Evolutionary conservation across 2,113 vertebrate genomes (phyloP).

Genomic region (Psittacula cyanocephala): DNA sequence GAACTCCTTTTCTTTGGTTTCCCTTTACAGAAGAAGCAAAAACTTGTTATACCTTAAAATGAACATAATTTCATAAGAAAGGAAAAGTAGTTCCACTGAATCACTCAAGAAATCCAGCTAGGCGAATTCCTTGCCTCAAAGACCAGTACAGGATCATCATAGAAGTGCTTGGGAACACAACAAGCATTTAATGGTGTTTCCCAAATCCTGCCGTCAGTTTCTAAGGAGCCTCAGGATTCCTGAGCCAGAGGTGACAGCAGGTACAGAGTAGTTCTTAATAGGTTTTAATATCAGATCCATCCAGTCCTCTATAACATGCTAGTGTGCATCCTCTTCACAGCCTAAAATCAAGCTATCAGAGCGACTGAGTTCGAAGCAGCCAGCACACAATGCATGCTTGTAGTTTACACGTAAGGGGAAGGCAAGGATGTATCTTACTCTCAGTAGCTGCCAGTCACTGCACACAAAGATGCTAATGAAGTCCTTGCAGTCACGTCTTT

Average conservation of each 20-base stretch:
- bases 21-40: not conserved
- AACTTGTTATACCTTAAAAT: not conserved
- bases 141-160: not conserved
- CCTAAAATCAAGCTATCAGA: not conserved
- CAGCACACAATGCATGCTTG: accelerated
- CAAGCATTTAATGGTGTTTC: not conserved
- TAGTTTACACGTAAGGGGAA: accelerated
- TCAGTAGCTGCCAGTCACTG: constrained; percentile 94
- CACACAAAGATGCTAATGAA: constrained; percentile 94
- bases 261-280: accelerated
- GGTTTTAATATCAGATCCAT: not conserved
- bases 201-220: not conserved
- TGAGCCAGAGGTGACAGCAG: not conserved
- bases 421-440: constrained; percentile 74
- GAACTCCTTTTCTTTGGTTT: not conserved
- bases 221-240: not conserved
- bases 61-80: not conserved
- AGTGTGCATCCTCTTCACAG: not conserved
- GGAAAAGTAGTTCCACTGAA: not conserved
- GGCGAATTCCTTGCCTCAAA: not conserved
- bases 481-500: constrained; percentile 94
- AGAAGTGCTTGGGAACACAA: not conserved
- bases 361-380: accelerated
- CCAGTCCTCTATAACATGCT: accelerated
- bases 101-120: not conserved